Evolutionary conservation across 2,888 invertebrate genomes (phyloP), one percentile per base, ranked within the genome.

Genomic region (Cybosia mesomella): DNA sequence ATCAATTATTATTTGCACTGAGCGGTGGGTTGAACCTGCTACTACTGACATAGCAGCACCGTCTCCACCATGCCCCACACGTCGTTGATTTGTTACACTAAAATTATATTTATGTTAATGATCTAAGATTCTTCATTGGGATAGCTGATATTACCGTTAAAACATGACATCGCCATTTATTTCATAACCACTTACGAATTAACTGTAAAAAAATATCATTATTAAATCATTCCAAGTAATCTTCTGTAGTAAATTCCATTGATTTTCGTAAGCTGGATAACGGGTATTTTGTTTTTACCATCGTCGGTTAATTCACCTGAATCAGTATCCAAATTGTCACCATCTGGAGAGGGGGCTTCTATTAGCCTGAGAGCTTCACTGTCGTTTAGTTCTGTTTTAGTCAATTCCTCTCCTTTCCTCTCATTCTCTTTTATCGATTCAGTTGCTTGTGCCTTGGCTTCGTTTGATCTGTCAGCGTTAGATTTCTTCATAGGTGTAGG

Each of bases 231-330:
- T n/a, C 80, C 80, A 66, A 87, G 76, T 7, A 86, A 65, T 74
- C 87, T 78, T 65, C 88, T 88, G 39, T 79, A 87, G 71, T 88
- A 88, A 13, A 81, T 76, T 18, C 91, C 91, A 68, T 91, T 90
- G 13, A 91, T 85, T 73, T 87, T 91, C 79, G 80, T 83, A 1
- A 83, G 62, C 54, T 78, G 78, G 24, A 84, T 77, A 0, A 86
- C 83, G 1, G 86, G 85, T 39, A 81, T 73, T 0, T 70, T 59
- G 8, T 64, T 61, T 11, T 67, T 54, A 15, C 70, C 71, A 71
- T 71, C 71, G 54, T 78, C 75, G 62, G 77, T 81, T 0, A 87
- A 71, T 32, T 83, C 81, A 18, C 72, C 58, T 7, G 81, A n/a
- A 0, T n/a, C 78, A 73, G 81, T 15, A 62, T 85, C 85, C 28